Evolutionary conservation across 1,140 invertebrate species (phyloP), one percentile per base, ranked within the genome.

Genomic region (Gryllus bimaculatus): DNA sequence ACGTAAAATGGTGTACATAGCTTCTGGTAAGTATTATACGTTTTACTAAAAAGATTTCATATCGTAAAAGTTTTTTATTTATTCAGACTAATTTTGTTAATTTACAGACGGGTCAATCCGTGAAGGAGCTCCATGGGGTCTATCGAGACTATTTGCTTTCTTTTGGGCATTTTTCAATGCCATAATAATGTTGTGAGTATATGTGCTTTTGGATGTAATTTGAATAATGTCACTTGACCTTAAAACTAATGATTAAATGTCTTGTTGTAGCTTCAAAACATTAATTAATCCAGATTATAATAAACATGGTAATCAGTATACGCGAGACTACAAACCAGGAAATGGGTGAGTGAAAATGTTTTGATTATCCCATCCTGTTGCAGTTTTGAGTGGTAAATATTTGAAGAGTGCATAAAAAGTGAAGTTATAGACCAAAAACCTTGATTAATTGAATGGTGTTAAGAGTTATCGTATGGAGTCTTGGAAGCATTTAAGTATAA

Each of bases 291-390:
- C 78, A 7, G 73, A 79, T 12, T 18, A 48, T 8, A 74, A 79
- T 18, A 74, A n/a, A 74, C 47, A 75, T 15, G 78, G 78, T 73
- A 21, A 49, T 12, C 47, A 73, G 21, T 79, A 75, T n/a, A 79
- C 78, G 8, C 8, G 73, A 79, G 78, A 79, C 20, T 79, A 79
- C 47, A 54, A 73, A 13, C 78, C 78, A 47, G 78, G 78, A 75
- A 26, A 74, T 48, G 78, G 78, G 78, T 78, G 73, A 75, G 78
- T 48, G 20, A 20, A 18, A 20, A 54, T 77, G 54, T 66, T 0
- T 66, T 10, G n/a, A 2, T 39, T 39, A 1, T 39, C 26, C 1
- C 26, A 39, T 39, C 5, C 26, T 39, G 5, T 39, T 39, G 26
- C 26, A 39, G 26, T 39, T 39, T 39, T 39, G 1, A 39, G 1